Conservation (phyloP, 2,113 vertebrate species). For the Nothoprocta pentlandii region DNA sequence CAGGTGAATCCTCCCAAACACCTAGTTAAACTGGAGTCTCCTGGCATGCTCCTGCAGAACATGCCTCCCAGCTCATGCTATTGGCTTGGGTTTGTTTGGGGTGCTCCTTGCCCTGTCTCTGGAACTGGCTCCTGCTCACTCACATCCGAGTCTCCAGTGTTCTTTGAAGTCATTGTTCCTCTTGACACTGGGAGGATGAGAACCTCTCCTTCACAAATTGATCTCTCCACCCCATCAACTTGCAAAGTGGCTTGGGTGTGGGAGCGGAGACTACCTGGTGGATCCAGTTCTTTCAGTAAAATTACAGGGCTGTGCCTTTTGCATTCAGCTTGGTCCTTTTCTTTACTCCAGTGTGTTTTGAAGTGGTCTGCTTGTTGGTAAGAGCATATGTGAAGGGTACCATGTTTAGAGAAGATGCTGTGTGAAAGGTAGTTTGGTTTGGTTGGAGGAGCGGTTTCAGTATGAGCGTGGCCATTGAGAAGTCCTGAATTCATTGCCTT, state of each 20-base stretch:
- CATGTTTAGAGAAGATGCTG: neutral
- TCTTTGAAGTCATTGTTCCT: constrained; percentile 64
- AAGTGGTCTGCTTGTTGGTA: neutral
- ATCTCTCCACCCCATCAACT: constrained; percentile 42
- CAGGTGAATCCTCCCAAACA: constrained; percentile 12
- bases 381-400: neutral
- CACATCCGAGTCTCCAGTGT: neutral
- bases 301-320: constrained; percentile 30
- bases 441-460: neutral
- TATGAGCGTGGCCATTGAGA: accelerated
- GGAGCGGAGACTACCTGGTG: constrained; percentile 34
- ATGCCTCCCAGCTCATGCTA: neutral
- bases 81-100: constrained; percentile 28
- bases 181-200: constrained; percentile 48
- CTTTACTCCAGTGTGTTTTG: neutral
- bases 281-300: constrained; percentile 68
- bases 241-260: constrained; percentile 61
- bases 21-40: constrained; percentile 33
- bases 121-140: constrained; percentile 18
- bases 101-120: neutral
- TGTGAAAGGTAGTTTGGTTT: neutral
- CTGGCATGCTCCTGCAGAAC: constrained; percentile 32
- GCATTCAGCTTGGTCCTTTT: neutral
- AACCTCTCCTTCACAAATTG: constrained; percentile 43
- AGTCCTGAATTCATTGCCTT: neutral